Conservation (phyloP, 1,140 invertebrate genomes). For the Aphelenchoides fujianensis region DNA sequence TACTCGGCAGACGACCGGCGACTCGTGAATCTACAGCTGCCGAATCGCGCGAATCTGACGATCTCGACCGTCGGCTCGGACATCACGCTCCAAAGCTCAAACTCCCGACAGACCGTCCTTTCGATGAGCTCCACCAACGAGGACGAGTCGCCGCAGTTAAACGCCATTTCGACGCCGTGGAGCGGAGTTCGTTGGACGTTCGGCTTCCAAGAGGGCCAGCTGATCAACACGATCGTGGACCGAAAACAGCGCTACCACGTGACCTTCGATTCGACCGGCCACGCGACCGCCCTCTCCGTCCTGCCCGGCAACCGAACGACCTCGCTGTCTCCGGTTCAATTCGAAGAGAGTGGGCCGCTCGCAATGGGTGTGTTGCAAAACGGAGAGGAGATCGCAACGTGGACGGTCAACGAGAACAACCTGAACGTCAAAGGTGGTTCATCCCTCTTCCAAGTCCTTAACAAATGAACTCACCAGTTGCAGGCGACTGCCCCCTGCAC, state of each 20-base stretch:
- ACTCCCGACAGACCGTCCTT: not conserved
- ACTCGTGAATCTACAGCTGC: conserved; percentile 1
- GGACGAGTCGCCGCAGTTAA: not conserved
- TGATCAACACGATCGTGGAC: not conserved
- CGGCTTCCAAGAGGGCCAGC: not conserved
- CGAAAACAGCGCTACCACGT: not conserved
- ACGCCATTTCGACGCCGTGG: not conserved
- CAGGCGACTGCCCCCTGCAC: too few species aligned
- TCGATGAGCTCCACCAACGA: not conserved
- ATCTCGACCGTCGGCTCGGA: not conserved
- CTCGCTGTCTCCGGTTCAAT: too few species aligned
- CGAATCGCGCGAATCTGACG: not conserved
- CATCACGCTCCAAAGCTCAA: not conserved
- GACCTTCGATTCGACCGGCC: not conserved
- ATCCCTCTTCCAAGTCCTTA: too few species aligned
- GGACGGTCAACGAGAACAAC: not conserved
- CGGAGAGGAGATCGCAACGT: not conserved
- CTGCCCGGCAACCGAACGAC: not conserved
- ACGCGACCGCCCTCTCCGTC: not conserved
- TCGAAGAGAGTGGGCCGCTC: too few species aligned
- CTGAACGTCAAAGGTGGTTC: not conserved
- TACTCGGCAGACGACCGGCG: not conserved
- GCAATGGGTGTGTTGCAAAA: not conserved
- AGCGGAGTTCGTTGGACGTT: not conserved
- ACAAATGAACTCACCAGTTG: too few species aligned